Evolutionary conservation across 2,797 vertebrate species (phyloP).

Genomic region (Fundulus diaphanus): DNA sequence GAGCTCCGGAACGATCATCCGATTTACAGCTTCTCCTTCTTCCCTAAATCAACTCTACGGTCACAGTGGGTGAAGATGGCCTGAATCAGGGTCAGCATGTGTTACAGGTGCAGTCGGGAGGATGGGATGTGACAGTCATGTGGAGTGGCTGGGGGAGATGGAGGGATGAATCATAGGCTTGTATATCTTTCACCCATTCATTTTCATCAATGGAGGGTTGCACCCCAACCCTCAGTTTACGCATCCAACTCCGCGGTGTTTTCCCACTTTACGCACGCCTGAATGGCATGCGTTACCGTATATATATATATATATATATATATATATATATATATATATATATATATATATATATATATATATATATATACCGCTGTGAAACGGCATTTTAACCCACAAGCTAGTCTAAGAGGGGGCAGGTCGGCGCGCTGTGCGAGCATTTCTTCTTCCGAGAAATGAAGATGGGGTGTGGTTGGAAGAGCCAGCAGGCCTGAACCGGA

Average conservation of each 20-base stretch:
- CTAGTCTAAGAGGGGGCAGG: not conserved
- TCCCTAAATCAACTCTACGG: not conserved
- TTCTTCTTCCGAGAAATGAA: slow-evolving; percentile 18
- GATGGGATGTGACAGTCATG: slow-evolving; percentile 70
- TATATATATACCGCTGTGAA: not conserved
- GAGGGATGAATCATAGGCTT: slow-evolving; percentile 72
- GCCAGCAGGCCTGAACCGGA: slow-evolving; percentile 50
- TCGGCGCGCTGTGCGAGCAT: not conserved
- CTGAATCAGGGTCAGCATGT: slow-evolving; percentile 65
- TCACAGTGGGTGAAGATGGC: slow-evolving; percentile 36
- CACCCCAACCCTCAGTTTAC: slow-evolving; percentile 44
- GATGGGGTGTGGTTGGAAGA: slow-evolving; percentile 76
- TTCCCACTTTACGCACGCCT: slow-evolving; percentile 45
- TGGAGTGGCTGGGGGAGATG: not conserved
- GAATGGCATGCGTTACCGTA: slow-evolving; percentile 29
- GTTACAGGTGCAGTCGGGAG: slow-evolving; percentile 70
- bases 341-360: too few species aligned
- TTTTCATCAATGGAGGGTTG: slow-evolving; percentile 65
- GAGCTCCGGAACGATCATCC: not conserved
- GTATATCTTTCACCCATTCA: slow-evolving; percentile 47
- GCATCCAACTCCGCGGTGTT: slow-evolving; percentile 26
- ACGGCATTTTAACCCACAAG: slow-evolving; percentile 44
- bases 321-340: not conserved
- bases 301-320: not conserved
- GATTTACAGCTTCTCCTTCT: not conserved